A percentile compares a stretch with the other conserved stretches of the same genome.
Conservation (phyloP, 2,888 invertebrate genomes). For the Tenthredo livida region DNA sequence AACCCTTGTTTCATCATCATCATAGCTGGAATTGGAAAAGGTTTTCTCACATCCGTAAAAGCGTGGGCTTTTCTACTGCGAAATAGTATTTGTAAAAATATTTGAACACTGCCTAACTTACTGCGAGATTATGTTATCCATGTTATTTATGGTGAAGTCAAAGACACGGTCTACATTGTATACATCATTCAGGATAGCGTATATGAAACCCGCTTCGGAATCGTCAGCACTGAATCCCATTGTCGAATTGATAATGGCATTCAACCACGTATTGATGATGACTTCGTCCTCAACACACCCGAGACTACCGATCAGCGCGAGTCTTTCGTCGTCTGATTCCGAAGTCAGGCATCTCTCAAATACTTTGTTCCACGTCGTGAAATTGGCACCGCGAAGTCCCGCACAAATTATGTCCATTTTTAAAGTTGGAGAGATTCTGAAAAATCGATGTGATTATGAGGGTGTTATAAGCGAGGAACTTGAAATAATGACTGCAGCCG, state of each 20-base stretch:
- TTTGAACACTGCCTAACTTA: constrained; percentile 33
- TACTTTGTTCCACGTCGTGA: constrained; percentile 59
- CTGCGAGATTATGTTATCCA: constrained; percentile 54
- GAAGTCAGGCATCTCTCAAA: constrained; percentile 41
- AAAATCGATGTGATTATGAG: constrained; percentile 48
- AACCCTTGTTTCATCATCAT: not conserved
- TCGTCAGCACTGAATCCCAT: constrained; percentile 25
- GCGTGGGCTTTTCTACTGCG: too few species aligned
- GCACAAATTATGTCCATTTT: constrained; percentile 77
- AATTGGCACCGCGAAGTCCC: constrained; percentile 72
- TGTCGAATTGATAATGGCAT: constrained; percentile 21
- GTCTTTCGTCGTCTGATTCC: constrained; percentile 70
- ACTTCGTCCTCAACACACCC: constrained; percentile 77
- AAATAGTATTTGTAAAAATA: not conserved
- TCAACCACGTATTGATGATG: constrained; percentile 70
- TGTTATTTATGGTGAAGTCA: constrained; percentile 64
- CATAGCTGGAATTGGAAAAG: not conserved
- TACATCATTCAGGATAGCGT: constrained; percentile 59
- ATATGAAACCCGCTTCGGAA: constrained; percentile 46
- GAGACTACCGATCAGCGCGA: constrained; percentile 74
- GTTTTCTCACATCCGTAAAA: not conserved
- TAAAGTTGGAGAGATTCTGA: constrained; percentile 78
- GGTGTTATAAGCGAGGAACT: not conserved
- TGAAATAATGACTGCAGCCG: not conserved
- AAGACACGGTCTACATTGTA: constrained; percentile 64